These are phyloP conservation scores for Scelioninae gen. 1 DNA, from an alignment of 2,888 invertebrate genomes.

Conservation along the genomic window DNA sequence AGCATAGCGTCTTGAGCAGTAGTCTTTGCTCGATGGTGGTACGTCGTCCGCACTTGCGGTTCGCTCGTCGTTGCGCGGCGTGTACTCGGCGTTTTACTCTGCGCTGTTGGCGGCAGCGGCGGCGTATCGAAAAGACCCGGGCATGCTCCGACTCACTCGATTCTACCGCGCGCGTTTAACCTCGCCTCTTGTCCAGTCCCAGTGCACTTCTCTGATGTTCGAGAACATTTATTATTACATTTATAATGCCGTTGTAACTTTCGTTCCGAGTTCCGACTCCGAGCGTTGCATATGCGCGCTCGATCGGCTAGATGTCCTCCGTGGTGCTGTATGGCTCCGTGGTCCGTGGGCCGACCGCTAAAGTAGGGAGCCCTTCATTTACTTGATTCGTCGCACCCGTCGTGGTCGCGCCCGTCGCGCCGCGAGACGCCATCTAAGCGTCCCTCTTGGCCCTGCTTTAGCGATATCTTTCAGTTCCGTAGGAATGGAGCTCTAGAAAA, in stretches of 20 bases:
- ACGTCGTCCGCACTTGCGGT: background rate
- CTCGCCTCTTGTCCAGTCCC: conserved; percentile 35
- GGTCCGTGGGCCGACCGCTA: too few relatives aligned
- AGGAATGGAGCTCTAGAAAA: too few relatives aligned
- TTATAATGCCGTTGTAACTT: too few relatives aligned
- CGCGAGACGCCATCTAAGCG: too few relatives aligned
- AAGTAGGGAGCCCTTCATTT: too few relatives aligned
- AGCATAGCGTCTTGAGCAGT: conserved; percentile 84
- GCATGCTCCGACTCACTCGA: conserved; percentile 41
- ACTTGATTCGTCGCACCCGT: too few relatives aligned
- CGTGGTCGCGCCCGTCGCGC: too few relatives aligned
- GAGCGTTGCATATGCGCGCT: conserved; percentile 51
- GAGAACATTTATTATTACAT: conserved; percentile 50
- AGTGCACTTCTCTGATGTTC: conserved; percentile 7
- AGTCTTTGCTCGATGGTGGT: too few relatives aligned
- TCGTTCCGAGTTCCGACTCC: background rate
- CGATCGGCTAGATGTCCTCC: conserved; percentile 47
- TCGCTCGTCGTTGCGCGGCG: conserved; percentile 10
- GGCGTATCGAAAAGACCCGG: conserved; percentile 18
- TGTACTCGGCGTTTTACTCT: conserved; percentile 4
- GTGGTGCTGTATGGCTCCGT: too few relatives aligned
- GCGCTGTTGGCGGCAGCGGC: background rate
- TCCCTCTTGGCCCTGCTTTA: too few relatives aligned
- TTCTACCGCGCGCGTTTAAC: conserved; percentile 40
- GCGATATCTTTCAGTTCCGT: too few relatives aligned